Conservation (phyloP, 2,113 vertebrate genomes). For the Leptosomus discolor region DNA sequence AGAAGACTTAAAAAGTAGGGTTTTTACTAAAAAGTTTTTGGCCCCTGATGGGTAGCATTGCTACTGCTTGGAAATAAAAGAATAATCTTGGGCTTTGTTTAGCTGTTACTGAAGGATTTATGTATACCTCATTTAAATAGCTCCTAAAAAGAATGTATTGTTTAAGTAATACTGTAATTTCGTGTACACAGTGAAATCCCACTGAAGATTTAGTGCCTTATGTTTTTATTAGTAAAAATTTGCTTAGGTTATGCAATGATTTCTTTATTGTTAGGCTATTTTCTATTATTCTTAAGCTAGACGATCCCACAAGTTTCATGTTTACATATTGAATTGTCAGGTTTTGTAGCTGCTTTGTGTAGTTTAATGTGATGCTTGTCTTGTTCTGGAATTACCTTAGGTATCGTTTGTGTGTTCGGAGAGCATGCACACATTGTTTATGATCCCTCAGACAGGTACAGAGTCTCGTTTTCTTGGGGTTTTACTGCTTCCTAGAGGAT, state of each 20-base stretch:
- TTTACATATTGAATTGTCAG: background rate
- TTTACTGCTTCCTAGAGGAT: background rate
- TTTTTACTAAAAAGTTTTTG: background rate
- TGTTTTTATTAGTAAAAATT: background rate
- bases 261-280: background rate
- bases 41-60: background rate
- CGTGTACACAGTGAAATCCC: background rate
- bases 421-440: background rate
- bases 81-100: background rate
- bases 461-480: background rate
- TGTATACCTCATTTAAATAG: constrained; percentile 17
- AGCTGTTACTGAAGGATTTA: background rate
- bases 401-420: background rate
- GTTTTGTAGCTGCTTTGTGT: background rate
- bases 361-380: background rate
- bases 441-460: background rate
- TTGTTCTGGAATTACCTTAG: background rate
- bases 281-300: background rate
- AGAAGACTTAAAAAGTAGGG: background rate
- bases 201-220: constrained; percentile 33
- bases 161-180: constrained; percentile 16
- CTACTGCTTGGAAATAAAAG: background rate
- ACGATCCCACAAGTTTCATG: background rate
- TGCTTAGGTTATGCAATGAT: background rate
- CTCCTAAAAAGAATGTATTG: background rate